Base-by-base conservation (phyloP, 2,888 invertebrate genomes). In the Caenorhabditis sp. region DNA sequence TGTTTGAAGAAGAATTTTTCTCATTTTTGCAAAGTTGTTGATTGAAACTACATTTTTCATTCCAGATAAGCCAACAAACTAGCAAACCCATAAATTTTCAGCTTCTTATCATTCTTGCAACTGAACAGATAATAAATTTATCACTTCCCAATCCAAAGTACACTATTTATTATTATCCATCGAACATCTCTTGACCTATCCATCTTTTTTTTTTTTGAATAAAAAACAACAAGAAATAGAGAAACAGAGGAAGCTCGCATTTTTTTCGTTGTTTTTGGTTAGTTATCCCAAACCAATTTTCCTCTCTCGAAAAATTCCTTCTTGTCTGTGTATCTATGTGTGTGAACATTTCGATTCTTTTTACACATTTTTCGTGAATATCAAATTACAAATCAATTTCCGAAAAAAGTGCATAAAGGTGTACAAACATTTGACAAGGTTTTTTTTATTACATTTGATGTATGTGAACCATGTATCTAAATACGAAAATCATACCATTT, bases 81-180 rank as follows among this genome's bases (percentile, higher is more conserved):
- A n/a, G n/a, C n/a, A n/a, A n/a, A n/a, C n/a, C n/a, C n/a, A n/a
- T n/a, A n/a, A n/a, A n/a, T n/a, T n/a, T n/a, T n/a, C n/a, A n/a
- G n/a, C n/a, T n/a, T 31, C 31, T 31, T 31, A 31, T 31, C 31
- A 7, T 31, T 31, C 10, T 4, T 31, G 5, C 4, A 31, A 31
- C 31, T 4, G 31, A 31, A 31, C 4, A 31, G 31, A 31, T 31
- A 31, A 31, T 31, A 31, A 31, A 31, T 31, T 31, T 7, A 31
- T 31, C 31, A 31, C 58, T 62, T 31, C 62, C n/a, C n/a, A n/a
- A n/a, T 59, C 61, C 54, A 66, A 54, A 65, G 62, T 23, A 36
- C 70, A 65, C 5, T 54, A 70, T 65, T 61, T 59, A 43, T 62
- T 10, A 36, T 36, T 43, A 43, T 43, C 43, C 43, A 43, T 17